phyloP scores from a whole-genome alignment of 2,113 vertebrate genomes.

The Elephas maximus region DNA sequence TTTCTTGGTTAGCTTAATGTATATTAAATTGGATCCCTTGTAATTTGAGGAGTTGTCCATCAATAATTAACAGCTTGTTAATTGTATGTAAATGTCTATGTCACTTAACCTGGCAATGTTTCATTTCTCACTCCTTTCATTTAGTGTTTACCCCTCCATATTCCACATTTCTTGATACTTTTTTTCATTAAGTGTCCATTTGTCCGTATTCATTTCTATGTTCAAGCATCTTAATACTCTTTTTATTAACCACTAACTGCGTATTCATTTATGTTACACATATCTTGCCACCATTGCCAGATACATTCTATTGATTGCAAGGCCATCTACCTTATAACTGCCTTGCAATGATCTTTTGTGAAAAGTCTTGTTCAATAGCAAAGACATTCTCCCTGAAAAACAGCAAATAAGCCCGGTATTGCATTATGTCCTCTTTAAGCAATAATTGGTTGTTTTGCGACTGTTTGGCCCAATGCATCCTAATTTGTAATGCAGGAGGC shows the following conservation, averaged over 20 bases:
- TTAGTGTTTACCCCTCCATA: conserved; percentile 62
- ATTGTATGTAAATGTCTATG: conserved; percentile 73
- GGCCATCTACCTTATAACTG: neutral
- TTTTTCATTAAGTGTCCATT: conserved; percentile 41
- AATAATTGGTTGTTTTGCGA: conserved; percentile 72
- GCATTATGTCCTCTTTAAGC: conserved; percentile 56
- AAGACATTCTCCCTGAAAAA: conserved; percentile 44
- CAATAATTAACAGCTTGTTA: conserved; percentile 81
- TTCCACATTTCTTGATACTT: conserved; percentile 55
- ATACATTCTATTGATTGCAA: conserved; percentile 11
- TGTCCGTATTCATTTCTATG: neutral
- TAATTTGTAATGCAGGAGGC: conserved; percentile 69
- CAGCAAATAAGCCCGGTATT: conserved; percentile 17
- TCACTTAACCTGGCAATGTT: conserved; percentile 77
- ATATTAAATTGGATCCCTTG: conserved; percentile 60
- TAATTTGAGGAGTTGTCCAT: conserved; percentile 72
- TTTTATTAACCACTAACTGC: conserved; percentile 43
- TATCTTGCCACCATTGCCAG: conserved; percentile 45
- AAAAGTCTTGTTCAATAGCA: neutral
- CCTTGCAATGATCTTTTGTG: conserved; percentile 28
- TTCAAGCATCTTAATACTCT: neutral
- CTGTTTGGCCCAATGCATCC: conserved; percentile 61
- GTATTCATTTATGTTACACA: neutral
- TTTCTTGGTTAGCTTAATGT: conserved; percentile 68
- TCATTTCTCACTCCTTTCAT: conserved; percentile 81